Percentiles rank a stretch among this genome's conserved stretches.
These are phyloP conservation scores for Oreotrochilus melanogaster DNA, from an alignment of 2,113 vertebrate species.

Conservation along the genomic window DNA sequence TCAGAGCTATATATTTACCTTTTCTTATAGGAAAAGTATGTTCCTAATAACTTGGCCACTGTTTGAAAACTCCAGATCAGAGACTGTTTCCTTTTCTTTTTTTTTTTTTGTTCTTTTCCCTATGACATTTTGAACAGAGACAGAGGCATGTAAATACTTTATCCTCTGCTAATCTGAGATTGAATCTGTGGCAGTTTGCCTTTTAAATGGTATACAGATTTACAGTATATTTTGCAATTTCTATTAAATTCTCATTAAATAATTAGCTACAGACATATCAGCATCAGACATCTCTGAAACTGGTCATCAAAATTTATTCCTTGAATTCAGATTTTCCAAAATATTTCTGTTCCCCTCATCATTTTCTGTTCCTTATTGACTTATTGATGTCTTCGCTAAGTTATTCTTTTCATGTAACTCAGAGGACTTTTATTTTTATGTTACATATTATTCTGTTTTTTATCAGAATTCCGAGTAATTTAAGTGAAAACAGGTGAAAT, in stretches of 20 bases:
- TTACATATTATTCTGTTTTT: background rate
- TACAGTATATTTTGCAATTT: slow-evolving; percentile 63
- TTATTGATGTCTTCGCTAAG: background rate
- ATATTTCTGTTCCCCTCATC: background rate
- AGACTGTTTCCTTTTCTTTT: background rate
- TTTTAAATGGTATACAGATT: slow-evolving; percentile 40
- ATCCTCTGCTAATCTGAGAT: slow-evolving; percentile 33
- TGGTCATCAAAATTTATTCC: slow-evolving; percentile 27
- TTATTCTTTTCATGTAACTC: background rate
- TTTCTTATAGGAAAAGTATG: slow-evolving; percentile 16
- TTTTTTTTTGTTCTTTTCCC: background rate
- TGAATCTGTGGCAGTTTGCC: slow-evolving; percentile 42
- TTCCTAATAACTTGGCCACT: slow-evolving; percentile 65
- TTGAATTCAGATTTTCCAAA: slow-evolving; percentile 26
- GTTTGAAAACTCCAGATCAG: slow-evolving; percentile 50
- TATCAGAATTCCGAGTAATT: background rate
- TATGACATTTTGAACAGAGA: slow-evolving; percentile 51
- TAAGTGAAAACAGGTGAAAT: background rate
- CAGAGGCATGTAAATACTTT: slow-evolving; percentile 44
- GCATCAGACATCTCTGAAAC: slow-evolving; percentile 29
- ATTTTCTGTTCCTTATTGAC: background rate
- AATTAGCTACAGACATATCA: slow-evolving; percentile 50
- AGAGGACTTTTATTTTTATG: background rate
- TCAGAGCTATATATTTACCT: slow-evolving; percentile 34
- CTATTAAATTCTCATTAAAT: slow-evolving; percentile 66